These are phyloP conservation scores for Myotis myotis DNA, from an alignment of 2,797 vertebrate genomes.

Conservation along the genomic window DNA sequence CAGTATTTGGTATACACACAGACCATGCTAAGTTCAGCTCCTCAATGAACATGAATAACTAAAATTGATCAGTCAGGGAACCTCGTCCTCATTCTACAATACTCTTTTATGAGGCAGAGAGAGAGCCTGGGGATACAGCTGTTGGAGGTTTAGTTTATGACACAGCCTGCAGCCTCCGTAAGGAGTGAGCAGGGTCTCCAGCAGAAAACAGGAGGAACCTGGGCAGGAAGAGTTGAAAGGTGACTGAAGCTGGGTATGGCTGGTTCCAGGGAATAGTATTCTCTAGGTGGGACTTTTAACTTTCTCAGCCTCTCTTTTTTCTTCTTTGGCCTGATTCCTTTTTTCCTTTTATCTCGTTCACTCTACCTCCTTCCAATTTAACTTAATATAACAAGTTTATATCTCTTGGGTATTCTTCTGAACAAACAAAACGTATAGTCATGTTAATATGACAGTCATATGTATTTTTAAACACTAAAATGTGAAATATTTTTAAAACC, in stretches of 20 bases:
- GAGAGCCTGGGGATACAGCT: background rate
- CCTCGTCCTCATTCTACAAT: background rate
- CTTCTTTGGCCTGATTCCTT: background rate
- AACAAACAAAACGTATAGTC: background rate
- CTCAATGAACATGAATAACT: background rate
- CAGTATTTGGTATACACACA: background rate
- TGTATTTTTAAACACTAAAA: background rate
- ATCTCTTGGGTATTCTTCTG: background rate
- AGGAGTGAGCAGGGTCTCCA: background rate
- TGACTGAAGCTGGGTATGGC: background rate
- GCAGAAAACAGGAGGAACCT: background rate
- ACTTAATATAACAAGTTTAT: background rate
- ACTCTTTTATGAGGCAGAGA: background rate
- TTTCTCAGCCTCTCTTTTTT: background rate
- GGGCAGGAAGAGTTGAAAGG: background rate
- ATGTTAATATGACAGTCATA: background rate
- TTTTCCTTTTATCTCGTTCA: background rate
- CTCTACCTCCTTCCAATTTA: background rate
- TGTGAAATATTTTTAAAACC: background rate
- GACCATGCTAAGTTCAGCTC: background rate
- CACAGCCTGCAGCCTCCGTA: background rate
- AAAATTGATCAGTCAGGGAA: background rate
- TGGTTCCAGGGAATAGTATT: background rate
- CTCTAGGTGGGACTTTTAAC: background rate
- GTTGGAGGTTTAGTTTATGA: background rate